Evolutionary conservation across 2,888 invertebrate species (phyloP), one percentile per base, ranked within the genome.

Genomic region (Epistrophella euchroma): DNA sequence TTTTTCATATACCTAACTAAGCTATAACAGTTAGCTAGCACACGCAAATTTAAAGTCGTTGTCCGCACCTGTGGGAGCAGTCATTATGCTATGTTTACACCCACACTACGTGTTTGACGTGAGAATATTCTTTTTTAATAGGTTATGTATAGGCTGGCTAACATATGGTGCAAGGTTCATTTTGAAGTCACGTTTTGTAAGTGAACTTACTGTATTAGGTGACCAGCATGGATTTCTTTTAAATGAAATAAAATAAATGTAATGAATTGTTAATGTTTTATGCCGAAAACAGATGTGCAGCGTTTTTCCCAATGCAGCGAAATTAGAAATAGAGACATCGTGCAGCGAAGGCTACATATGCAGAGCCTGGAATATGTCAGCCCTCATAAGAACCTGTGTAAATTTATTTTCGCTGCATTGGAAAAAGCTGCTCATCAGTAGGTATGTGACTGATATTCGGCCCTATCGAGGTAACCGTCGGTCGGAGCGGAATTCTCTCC

Each of bases 51-150:
- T 83, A 76, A 83, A 83, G 83, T 66, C 66, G 17, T 68, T 68
- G 37, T 79, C 82, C 83, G 83, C 87, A 87, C 87, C 83, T 87
- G 87, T 83, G 83, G 87, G 87, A 87, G 83, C 78, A 87, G 87
- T 83, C 78, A 79, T 83, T 83, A 83, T 82, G 77, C 74, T 82
- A 77, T 82, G 82, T 78, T 74, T 77, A 82, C 43, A 71, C 68
- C 77, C 73, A 77, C 73, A 71, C 74, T 78, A 32, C 52, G 52
- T 68, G 52, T 50, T 50, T 55, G 81, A 60, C 74, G 78, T 73
- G 64, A 74, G 62, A 73, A 73, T 73, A 45, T 9, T 1, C 7
- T 64, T 45, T 64, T 32, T 37, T 66, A 37, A 4, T 50, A 13
- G 47, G 47, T 19, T 35, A 68, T 62, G 64, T 78, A n/a, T n/a